Percentiles rank a stretch among this genome's conserved stretches.
phyloP scores from a whole-genome alignment of 2,113 vertebrate genomes.

The Hypocryptadius cinnamomeus region DNA sequence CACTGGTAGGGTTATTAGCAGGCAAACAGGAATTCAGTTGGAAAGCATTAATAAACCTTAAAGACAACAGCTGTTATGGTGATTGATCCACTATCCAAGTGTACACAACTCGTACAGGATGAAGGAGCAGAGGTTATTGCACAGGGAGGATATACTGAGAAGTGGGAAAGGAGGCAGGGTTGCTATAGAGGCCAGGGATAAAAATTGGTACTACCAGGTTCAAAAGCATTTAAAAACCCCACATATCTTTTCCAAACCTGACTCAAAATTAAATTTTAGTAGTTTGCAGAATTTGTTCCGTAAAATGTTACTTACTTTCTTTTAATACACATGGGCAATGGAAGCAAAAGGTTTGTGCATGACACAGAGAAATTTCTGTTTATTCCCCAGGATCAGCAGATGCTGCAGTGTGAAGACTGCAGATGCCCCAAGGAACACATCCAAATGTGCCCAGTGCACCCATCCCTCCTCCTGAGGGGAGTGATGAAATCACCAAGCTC shows the following conservation, averaged over 20 bases:
- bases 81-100: constrained; percentile 12
- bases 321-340: background rate
- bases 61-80: constrained; percentile 21
- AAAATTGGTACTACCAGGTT: background rate
- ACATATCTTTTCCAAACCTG: background rate
- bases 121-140: background rate
- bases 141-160: background rate
- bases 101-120: background rate
- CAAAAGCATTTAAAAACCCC: background rate
- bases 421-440: background rate
- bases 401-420: background rate
- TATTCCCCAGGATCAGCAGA: background rate
- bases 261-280: background rate
- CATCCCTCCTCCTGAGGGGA: background rate
- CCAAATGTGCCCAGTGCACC: background rate
- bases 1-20: constrained; percentile 5
- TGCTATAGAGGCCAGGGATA: background rate
- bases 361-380: background rate
- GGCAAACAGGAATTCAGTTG: background rate
- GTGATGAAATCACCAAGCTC: background rate
- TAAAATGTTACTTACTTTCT: background rate
- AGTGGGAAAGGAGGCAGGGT: background rate
- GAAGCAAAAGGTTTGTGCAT: background rate
- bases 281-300: background rate
- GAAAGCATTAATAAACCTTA: constrained; percentile 26